phyloP scores from a whole-genome alignment of 2,113 vertebrate species.

The Nerophis lumbriciformis region DNA sequence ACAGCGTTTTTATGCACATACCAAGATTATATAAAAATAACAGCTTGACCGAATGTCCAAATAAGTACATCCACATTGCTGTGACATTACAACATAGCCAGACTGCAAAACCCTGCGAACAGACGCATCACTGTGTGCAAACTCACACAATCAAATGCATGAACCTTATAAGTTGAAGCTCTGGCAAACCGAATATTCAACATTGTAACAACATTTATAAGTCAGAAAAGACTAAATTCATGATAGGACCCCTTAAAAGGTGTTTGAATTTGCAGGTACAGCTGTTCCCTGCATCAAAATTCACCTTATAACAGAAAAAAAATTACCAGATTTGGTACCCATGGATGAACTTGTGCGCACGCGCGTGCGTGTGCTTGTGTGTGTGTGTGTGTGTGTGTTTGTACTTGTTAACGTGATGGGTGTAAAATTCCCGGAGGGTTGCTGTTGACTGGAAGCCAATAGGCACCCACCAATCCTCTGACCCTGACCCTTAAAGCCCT shows the following conservation, averaged over 20 bases:
- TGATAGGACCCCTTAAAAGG: neutral
- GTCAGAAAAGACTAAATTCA: neutral
- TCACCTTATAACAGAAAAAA: neutral
- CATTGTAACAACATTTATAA: too few species aligned
- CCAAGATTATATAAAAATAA: too few species aligned
- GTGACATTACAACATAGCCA: too few species aligned
- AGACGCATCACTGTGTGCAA: too few species aligned
- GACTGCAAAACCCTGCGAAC: too few species aligned
- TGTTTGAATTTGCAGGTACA: neutral
- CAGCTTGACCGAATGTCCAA: too few species aligned
- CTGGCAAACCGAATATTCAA: too few species aligned
- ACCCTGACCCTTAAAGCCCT: constrained; percentile 44
- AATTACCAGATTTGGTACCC: neutral
- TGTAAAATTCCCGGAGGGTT: constrained; percentile 42
- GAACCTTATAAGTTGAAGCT: too few species aligned
- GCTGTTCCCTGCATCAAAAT: neutral
- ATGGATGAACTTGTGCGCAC: neutral
- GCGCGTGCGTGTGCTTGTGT: neutral
- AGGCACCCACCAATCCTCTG: constrained; percentile 54
- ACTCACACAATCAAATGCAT: too few species aligned
- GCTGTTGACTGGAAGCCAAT: constrained; percentile 56
- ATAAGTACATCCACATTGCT: too few species aligned
- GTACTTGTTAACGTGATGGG: constrained; percentile 44
- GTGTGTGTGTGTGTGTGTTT: constrained; percentile 1
- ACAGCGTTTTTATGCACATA: too few species aligned